Conservation (phyloP, 2,113 vertebrate genomes). For the Ciconia stormi region DNA sequence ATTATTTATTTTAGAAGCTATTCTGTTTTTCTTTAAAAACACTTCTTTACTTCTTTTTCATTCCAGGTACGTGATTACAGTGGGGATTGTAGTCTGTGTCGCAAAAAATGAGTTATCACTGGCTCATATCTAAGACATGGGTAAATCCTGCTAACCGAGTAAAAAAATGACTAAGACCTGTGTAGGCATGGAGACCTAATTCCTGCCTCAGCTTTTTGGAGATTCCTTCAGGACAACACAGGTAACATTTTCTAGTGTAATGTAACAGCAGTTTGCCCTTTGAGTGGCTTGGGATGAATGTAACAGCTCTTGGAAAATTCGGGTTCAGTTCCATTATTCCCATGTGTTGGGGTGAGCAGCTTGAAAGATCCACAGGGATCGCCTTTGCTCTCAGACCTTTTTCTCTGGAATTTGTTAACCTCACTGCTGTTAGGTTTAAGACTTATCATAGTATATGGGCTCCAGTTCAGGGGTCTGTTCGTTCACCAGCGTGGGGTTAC, state of each 20-base stretch:
- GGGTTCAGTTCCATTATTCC: fast-evolving
- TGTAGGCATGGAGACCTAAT: not conserved
- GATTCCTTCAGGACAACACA: not conserved
- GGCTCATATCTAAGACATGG: not conserved
- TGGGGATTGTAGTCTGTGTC: not conserved
- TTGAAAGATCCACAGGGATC: not conserved
- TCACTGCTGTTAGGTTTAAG: not conserved
- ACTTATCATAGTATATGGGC: not conserved
- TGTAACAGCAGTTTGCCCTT: not conserved
- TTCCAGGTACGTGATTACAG: not conserved
- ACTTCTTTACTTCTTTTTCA: not conserved
- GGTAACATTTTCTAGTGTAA: not conserved
- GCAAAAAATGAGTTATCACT: not conserved
- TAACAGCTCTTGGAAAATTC: not conserved
- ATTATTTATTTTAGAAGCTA: not conserved
- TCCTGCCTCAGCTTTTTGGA: not conserved
- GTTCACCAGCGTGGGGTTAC: fast-evolving
- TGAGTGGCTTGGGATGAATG: not conserved
- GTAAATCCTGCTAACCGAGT: not conserved
- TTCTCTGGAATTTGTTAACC: not conserved
- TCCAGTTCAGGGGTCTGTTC: not conserved
- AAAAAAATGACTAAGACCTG: not conserved
- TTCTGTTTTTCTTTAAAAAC: not conserved
- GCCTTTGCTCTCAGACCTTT: not conserved
- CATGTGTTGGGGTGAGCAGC: fast-evolving